Conservation (phyloP, 92 coral and sea anemone genomes). For the Heteractis magnifica region DNA sequence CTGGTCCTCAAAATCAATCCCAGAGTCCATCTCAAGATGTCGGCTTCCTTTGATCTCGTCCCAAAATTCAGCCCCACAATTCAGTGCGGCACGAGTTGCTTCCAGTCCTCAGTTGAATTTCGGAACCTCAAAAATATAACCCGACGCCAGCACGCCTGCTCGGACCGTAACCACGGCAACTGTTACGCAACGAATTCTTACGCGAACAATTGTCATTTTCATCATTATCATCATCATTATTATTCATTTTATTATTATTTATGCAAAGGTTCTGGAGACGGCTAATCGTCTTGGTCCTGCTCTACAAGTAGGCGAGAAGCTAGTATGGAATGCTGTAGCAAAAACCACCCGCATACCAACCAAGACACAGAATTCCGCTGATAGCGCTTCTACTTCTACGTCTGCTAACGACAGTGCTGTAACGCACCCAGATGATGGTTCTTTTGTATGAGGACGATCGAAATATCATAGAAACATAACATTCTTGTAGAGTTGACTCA, state of each 20-base stretch:
- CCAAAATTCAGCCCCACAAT: no score
- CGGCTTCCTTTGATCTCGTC: no score
- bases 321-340: conserved; percentile 75
- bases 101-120: no score
- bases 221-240: background rate
- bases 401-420: conserved; percentile 53
- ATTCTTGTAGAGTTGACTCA: background rate
- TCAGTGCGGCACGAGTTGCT: no score
- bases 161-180: no score
- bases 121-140: no score
- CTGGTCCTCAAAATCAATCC: no score
- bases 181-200: no score
- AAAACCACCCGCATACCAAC: conserved; percentile 45
- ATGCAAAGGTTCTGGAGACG: conserved; percentile 57
- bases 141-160: no score
- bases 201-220: no score
- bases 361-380: conserved; percentile 24
- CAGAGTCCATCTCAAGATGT: no score
- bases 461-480: background rate
- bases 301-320: conserved; percentile 91
- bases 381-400: conserved; percentile 35
- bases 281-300: conserved; percentile 88
- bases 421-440: conserved; percentile 71
- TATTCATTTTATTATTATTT: background rate
- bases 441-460: conserved; percentile 52